phyloP scores from a whole-genome alignment of 2,797 vertebrate species.

The Meriones psammophilus region DNA sequence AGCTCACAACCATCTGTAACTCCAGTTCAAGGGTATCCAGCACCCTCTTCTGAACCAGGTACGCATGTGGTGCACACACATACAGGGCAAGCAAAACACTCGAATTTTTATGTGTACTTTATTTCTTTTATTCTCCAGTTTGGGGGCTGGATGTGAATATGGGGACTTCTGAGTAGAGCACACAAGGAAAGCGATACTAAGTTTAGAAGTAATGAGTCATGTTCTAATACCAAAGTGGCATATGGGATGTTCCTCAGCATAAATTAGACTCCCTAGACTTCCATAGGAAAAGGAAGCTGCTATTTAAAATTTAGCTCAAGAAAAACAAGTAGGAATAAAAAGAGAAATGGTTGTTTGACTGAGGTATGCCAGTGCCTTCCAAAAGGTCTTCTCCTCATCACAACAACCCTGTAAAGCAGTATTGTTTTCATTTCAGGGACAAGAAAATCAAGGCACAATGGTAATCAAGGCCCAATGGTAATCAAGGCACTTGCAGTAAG shows the following conservation, averaged over 20 bases:
- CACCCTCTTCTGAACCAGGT: neutral
- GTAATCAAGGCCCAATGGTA: neutral
- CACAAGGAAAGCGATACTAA: conserved; percentile 67
- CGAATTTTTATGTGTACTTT: neutral
- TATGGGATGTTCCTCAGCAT: conserved; percentile 65
- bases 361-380: neutral
- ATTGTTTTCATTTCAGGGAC: conserved; percentile 5
- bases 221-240: conserved; percentile 70
- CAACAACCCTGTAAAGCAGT: neutral
- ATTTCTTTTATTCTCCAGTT: conserved; percentile 42
- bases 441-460: neutral
- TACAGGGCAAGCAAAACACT: neutral
- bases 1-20: no score
- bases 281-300: conserved; percentile 45
- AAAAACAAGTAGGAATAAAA: conserved; percentile 63
- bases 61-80: neutral
- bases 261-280: conserved; percentile 60
- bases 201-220: conserved; percentile 79
- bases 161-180: conserved; percentile 38
- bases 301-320: conserved; percentile 64
- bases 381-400: conserved; percentile 41
- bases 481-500: neutral
- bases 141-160: conserved; percentile 28
- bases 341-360: conserved; percentile 26
- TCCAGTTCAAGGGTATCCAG: neutral